Conservation (phyloP, 2,888 invertebrate species). For the Brachypalpus laphriformis region DNA sequence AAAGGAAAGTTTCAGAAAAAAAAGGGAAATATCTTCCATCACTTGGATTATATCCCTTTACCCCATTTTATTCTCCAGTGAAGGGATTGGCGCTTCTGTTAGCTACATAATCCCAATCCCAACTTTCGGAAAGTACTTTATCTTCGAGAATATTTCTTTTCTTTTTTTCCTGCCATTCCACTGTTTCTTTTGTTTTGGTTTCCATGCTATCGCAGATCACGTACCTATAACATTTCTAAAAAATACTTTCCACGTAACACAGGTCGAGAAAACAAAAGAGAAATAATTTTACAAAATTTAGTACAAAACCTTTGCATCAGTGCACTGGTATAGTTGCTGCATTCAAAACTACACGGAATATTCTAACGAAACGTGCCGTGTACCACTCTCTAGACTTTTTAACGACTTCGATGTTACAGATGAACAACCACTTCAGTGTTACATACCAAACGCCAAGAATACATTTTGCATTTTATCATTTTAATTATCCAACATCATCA, state of each 20-base stretch:
- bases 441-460: conserved; percentile 7
- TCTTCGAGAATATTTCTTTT: conserved; percentile 7
- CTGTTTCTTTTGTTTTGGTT: background rate
- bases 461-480: conserved; percentile 40
- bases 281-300: conserved; percentile 11
- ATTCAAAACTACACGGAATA: background rate
- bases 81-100: conserved; percentile 8
- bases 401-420: background rate
- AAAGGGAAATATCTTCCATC: conserved; percentile 3
- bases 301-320: background rate
- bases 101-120: conserved; percentile 3
- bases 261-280: conserved; percentile 4
- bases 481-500: conserved; percentile 36
- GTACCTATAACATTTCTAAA: background rate
- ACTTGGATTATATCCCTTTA: conserved; percentile 4
- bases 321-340: conserved; percentile 12
- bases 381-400: background rate
- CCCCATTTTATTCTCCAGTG: background rate
- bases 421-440: background rate
- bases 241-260: conserved; percentile 4
- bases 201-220: background rate
- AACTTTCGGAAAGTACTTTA: conserved; percentile 30
- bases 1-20: background rate
- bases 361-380: conserved; percentile 17
- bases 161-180: background rate